Evolutionary conservation across 2,113 vertebrate genomes (phyloP), one percentile per base, ranked within the genome.

Genomic region (Accipiter virgatus): DNA sequence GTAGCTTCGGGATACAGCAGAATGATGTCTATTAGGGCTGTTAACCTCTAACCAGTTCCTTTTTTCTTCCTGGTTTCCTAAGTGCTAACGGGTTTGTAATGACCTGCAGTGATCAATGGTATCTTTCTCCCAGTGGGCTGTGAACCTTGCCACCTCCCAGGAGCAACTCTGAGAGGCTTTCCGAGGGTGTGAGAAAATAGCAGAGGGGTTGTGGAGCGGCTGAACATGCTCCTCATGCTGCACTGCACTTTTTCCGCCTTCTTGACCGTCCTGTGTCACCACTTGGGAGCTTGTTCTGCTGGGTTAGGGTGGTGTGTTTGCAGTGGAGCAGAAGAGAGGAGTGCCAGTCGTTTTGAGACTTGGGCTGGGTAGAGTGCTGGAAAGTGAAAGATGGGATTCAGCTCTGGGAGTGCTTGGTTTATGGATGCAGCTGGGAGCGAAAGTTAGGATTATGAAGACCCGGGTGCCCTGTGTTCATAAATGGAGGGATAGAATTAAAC

Each of bases 211-310:
- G 68, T 10, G 52, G 52, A 10, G 43, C 2, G 0, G 52, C 68
- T 15, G 31, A 59, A 43, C 2, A 0, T 1, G 5, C 32, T 36
- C 18, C 21, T 66, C 7, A 10, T 50, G 52, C 52, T 19, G 32
- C 22, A 3, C 36, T 29, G 43, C 3, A 0, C 53, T 74, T 67
- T 58, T 67, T 34, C 61, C 1, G 1, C 52, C 32, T 34, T 16
- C 1, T 1, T 45, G 32, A 45, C 21, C 2, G 0, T 23, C 62
- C 19, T 34, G 15, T 2, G 0, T 59, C 9, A 4, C 38, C 6
- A 2, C 34, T 14, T 1, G 3, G 29, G 38, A 61, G 20, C 55
- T 68, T 29, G 26, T 56, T 70, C 48, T 38, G 43, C 27, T 0
- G 2, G n/a, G n/a, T 18, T 36, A 22, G 36, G 8, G 15, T 15